These are phyloP conservation scores for Megamerina dolium DNA, from an alignment of 2,888 invertebrate genomes.

Conservation along the genomic window DNA sequence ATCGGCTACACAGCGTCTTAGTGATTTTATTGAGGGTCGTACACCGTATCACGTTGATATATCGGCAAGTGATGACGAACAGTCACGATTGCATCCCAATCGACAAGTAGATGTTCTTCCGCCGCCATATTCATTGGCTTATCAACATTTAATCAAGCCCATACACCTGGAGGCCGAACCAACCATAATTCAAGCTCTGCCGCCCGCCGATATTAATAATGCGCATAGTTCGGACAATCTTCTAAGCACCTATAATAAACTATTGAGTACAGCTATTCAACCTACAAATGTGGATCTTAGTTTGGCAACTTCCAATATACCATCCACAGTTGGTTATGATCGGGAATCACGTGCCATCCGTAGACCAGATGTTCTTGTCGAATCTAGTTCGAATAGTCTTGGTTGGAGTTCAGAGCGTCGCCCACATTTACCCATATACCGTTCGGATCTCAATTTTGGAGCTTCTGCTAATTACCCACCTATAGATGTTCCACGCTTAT, in stretches of 20 bases:
- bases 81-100: slow-evolving; percentile 35
- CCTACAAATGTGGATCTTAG: background rate
- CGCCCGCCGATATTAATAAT: slow-evolving; percentile 27
- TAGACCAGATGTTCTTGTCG: slow-evolving; percentile 33
- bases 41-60: slow-evolving; percentile 67
- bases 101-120: slow-evolving; percentile 46
- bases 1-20: slow-evolving; percentile 17
- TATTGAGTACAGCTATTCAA: slow-evolving; percentile 9
- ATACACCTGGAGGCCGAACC: slow-evolving; percentile 44
- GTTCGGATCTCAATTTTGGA: slow-evolving; percentile 28
- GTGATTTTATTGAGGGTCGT: slow-evolving; percentile 61
- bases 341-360: slow-evolving; percentile 36
- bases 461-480: slow-evolving; percentile 35
- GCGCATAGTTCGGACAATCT: slow-evolving; percentile 23
- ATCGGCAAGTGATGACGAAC: slow-evolving; percentile 32
- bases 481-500: slow-evolving; percentile 33
- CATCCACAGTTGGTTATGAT: slow-evolving; percentile 25
- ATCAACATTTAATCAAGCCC: slow-evolving; percentile 42
- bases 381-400: slow-evolving; percentile 19
- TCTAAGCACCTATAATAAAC: slow-evolving; percentile 30
- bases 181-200: slow-evolving; percentile 39
- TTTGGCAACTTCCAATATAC: background rate
- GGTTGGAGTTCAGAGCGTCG: slow-evolving; percentile 1
- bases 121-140: slow-evolving; percentile 38
- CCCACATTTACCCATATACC: slow-evolving; percentile 29